phyloP scores from a whole-genome alignment of 1,140 invertebrate species.

The Saccostrea cuccullata region DNA sequence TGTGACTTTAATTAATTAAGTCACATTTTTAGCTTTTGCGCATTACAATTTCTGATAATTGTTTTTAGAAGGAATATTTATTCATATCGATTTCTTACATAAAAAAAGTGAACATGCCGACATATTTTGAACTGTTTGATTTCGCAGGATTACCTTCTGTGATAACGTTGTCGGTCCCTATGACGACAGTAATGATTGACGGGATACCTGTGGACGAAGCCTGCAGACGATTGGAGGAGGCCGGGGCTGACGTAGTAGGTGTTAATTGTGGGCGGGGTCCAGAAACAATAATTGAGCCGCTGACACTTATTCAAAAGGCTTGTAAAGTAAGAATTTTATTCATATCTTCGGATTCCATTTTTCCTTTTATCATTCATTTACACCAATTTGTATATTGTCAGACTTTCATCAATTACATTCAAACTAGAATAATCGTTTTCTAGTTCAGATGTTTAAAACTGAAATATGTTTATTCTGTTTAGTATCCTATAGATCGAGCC shows the following conservation, averaged over 20 bases:
- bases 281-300: constrained; percentile 58
- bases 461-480: too few species aligned
- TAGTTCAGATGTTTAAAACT: too few species aligned
- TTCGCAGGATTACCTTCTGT: constrained; percentile 56
- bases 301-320: constrained; percentile 58
- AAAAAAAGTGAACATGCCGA: background rate
- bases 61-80: too few species aligned
- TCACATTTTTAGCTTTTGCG: too few species aligned
- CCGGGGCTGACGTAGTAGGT: constrained; percentile 68
- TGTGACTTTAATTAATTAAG: too few species aligned
- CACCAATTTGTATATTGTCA: too few species aligned
- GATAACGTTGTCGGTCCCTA: constrained; percentile 54
- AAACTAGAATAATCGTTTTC: too few species aligned
- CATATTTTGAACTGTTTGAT: background rate
- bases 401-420: too few species aligned
- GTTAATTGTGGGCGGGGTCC: constrained; percentile 69
- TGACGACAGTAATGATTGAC: constrained; percentile 45
- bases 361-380: too few species aligned
- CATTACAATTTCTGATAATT: too few species aligned
- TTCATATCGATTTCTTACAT: too few species aligned
- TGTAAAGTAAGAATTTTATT: constrained; percentile 58
- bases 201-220: constrained; percentile 58
- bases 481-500: too few species aligned
- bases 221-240: constrained; percentile 60
- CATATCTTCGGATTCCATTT: background rate